phyloP scores from a whole-genome alignment of 37 sponge, comb jelly and placozoan genomes.

The Cladorhizidae sp. region DNA sequence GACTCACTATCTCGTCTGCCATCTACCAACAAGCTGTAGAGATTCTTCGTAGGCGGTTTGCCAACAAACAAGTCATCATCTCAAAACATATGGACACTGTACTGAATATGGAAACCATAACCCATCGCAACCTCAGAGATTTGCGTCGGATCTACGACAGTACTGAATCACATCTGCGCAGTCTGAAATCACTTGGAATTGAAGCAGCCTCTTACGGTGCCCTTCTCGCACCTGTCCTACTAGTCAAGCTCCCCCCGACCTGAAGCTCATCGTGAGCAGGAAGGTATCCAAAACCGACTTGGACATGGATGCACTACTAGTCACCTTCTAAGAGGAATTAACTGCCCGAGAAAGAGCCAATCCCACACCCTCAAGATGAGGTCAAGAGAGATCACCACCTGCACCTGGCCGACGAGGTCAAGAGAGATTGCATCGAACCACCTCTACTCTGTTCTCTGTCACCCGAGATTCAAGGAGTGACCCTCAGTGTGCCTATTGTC shows the following conservation, averaged over 20 bases:
- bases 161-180: constrained; percentile 16
- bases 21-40: no score
- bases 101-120: constrained; percentile 5
- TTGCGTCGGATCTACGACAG: constrained; percentile 26
- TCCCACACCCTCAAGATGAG: not conserved
- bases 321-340: constrained; percentile 14
- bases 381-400: constrained; percentile 1
- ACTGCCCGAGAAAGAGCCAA: constrained; percentile 38
- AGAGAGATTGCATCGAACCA: not conserved
- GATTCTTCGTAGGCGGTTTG: constrained; percentile 29
- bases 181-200: constrained; percentile 27
- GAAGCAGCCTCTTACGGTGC: no score
- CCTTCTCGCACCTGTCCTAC: constrained; percentile 20
- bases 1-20: no score
- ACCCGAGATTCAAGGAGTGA: constrained; percentile 1
- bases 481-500: constrained; percentile 14
- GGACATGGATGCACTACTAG: constrained; percentile 9
- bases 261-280: constrained; percentile 25
- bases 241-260: constrained; percentile 28
- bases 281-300: not conserved
- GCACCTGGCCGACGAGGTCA: no score
- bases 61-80: constrained; percentile 23
- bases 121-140: constrained; percentile 1
- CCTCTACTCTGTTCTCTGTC: constrained; percentile 20
- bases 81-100: constrained; percentile 36